Base-by-base conservation (phyloP, 2,888 invertebrate species). In the Chironomus tentans region DNA sequence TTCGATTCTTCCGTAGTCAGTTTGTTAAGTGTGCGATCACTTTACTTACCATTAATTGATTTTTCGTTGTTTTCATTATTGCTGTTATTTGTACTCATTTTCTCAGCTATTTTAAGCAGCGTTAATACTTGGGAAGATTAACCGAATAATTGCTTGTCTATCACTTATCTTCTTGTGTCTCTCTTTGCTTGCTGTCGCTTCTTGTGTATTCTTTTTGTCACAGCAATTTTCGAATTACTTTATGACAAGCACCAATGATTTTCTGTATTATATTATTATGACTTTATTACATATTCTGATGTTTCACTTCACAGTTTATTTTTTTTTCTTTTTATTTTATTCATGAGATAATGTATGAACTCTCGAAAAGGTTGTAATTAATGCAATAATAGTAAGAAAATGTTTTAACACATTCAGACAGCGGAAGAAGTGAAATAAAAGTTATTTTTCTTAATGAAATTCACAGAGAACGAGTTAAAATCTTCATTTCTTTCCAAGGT, bases 1-100 rank as follows among this genome's bases (percentile, higher is more conserved):
- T 38, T 68, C 12, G 22, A 22, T 68, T 38, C n/a, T 38, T 38
- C 10, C 38, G 38, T 38, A 38, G 38, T 38, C n/a, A n/a, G n/a
- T n/a, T n/a, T 7, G 13, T 68, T 18, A 38, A 68, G 38, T 15
- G 24, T 65, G 65, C 21, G 21, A 65, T 65, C 38, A 73, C 50
- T 38, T 38, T 38, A 38, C 38, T 73, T 46, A 73, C 73, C 73
- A 73, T 73, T 73, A 28, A 73, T 73, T 73, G 73, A 73, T 61
- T 73, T 73, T 73, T 73, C 73, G 61, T 24, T 62, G 73, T 24
- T 73, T 24, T 65, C 65, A 50, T 73, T 73, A 38, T 73, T 61
- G 56, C 56, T 56, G 21, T 73, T 65, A 18, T n/a, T 62, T 62
- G 62, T 12, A 24, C 73, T 73, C 73, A 73, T 73, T 73, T 72